Conservation (phyloP, 2,113 vertebrate genomes). For the Lepus timidus region DNA sequence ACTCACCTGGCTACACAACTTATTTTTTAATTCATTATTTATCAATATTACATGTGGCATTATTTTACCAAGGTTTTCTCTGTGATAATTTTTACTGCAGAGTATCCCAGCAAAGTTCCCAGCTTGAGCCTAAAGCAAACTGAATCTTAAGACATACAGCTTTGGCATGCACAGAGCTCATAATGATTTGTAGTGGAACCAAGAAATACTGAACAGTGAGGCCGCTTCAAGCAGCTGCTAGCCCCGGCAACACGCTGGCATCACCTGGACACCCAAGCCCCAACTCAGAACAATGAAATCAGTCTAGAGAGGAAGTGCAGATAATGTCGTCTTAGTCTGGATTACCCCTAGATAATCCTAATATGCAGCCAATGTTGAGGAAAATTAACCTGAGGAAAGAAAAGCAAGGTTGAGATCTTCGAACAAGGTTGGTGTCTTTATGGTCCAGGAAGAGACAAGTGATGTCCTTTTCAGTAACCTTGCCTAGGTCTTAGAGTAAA, state of each 20-base stretch:
- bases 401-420: rapidly evolving
- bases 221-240: background rate
- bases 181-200: background rate
- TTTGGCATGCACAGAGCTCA: background rate
- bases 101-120: background rate
- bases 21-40: background rate
- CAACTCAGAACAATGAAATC: too few species aligned
- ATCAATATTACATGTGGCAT: background rate
- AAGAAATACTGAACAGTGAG: too few species aligned
- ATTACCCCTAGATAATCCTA: background rate
- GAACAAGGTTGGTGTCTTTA: too few species aligned
- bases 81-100: background rate
- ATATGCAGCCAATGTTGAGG: background rate
- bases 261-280: background rate
- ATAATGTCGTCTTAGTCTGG: rapidly evolving
- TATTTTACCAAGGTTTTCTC: background rate
- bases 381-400: background rate
- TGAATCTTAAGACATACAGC: rapidly evolving
- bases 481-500: background rate
- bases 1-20: background rate
- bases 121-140: background rate
- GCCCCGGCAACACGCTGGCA: background rate
- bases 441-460: background rate
- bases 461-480: background rate
- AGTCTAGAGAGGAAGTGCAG: background rate